phyloP scores from a whole-genome alignment of 2,113 vertebrate genomes.

The Asarcornis scutulata region DNA sequence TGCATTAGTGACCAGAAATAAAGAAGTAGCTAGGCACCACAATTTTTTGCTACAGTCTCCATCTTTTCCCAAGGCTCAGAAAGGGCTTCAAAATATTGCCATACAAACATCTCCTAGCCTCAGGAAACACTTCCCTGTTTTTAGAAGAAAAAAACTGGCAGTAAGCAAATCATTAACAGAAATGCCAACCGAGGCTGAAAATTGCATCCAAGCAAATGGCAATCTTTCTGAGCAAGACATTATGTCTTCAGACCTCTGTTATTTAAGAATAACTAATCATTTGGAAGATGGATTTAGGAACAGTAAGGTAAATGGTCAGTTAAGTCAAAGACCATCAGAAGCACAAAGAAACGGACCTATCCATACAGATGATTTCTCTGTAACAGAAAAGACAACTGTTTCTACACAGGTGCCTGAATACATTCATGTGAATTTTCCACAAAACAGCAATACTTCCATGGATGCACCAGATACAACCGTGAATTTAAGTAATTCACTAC shows the following conservation, averaged over 20 bases:
- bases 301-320: background rate
- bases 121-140: slow-evolving; percentile 81
- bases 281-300: slow-evolving; percentile 63
- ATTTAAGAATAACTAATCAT: slow-evolving; percentile 57
- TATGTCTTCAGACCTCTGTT: slow-evolving; percentile 72
- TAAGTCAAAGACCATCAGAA: slow-evolving; percentile 53
- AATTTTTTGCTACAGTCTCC: slow-evolving; percentile 55
- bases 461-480: slow-evolving; percentile 2
- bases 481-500: background rate
- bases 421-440: slow-evolving; percentile 61
- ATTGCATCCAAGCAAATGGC: slow-evolving; percentile 72
- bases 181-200: slow-evolving; percentile 65
- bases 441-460: background rate
- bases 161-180: slow-evolving; percentile 77
- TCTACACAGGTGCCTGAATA: slow-evolving; percentile 80
- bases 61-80: slow-evolving; percentile 70
- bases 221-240: slow-evolving; percentile 68
- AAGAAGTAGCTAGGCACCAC: slow-evolving; percentile 42
- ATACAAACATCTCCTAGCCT: slow-evolving; percentile 86
- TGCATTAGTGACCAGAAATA: background rate
- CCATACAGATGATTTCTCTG: slow-evolving; percentile 21
- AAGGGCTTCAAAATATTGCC: slow-evolving; percentile 76
- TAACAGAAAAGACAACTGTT: slow-evolving; percentile 68
- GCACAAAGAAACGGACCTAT: slow-evolving; percentile 79
- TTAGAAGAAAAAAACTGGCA: slow-evolving; percentile 77